Conservation (phyloP, 2,113 vertebrate species). For the Polyodon spathula region DNA sequence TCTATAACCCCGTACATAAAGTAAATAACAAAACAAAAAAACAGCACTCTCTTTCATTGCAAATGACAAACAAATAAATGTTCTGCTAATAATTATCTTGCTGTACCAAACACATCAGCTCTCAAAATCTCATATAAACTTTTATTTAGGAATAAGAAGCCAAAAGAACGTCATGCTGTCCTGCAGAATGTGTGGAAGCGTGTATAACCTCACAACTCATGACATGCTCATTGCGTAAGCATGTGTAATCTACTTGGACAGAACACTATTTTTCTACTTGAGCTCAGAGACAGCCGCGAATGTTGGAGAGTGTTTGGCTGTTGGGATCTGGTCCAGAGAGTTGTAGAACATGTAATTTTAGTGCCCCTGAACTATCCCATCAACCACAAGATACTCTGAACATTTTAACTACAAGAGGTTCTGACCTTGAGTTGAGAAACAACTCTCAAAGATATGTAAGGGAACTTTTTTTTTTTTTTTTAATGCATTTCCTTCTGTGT, state of each 20-base stretch:
- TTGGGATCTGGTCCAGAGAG: constrained; percentile 39
- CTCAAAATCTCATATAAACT: neutral
- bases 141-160: neutral
- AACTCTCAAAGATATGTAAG: no score
- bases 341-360: constrained; percentile 47
- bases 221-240: constrained; percentile 4
- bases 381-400: constrained; percentile 45
- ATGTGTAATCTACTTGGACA: constrained; percentile 10
- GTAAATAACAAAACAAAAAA: no score
- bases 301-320: constrained; percentile 36
- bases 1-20: no score
- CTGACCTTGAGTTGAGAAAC: neutral
- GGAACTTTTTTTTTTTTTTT: no score
- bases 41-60: no score
- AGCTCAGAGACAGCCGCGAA: constrained; percentile 36
- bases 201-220: neutral
- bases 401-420: constrained; percentile 27
- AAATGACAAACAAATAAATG: no score
- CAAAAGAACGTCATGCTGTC: neutral
- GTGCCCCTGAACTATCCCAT: constrained; percentile 44
- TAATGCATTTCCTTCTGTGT: no score
- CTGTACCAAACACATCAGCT: no score
- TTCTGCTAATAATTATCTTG: no score
- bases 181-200: neutral
- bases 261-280: neutral